These are phyloP conservation scores for Acromyrmex heyeri DNA, from an alignment of 1,140 invertebrate species.

Conservation along the genomic window DNA sequence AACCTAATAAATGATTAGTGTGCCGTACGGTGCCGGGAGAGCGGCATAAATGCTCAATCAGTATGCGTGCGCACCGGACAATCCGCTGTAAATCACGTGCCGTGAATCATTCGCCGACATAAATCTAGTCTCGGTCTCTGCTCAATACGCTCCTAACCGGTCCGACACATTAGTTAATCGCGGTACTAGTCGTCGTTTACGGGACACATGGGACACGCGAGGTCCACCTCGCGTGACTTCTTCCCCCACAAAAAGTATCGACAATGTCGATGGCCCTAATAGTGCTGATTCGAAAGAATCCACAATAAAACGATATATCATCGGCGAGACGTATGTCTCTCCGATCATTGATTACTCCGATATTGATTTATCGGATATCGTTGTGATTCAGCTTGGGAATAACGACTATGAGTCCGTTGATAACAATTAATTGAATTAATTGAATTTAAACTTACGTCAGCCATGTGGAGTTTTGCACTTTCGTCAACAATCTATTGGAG, in stretches of 20 bases:
- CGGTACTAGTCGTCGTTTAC: slow-evolving; percentile 66
- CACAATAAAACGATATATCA: slow-evolving; percentile 66
- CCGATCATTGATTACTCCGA: slow-evolving; percentile 41
- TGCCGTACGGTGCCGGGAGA: slow-evolving; percentile 50
- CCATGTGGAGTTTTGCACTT: too few relatives aligned
- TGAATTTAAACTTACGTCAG: neutral
- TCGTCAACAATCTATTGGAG: too few relatives aligned
- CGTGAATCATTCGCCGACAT: slow-evolving; percentile 79
- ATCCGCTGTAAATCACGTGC: slow-evolving; percentile 80
- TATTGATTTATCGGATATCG: slow-evolving; percentile 57
- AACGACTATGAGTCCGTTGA: slow-evolving; percentile 60
- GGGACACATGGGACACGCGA: slow-evolving; percentile 53
- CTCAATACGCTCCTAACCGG: slow-evolving; percentile 69
- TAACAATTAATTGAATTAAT: slow-evolving; percentile 15
- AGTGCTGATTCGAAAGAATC: slow-evolving; percentile 64
- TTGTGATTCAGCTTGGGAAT: slow-evolving; percentile 20
- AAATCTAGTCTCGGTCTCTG: slow-evolving; percentile 72
- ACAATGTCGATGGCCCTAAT: slow-evolving; percentile 71
- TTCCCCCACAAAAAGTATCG: slow-evolving; percentile 63
- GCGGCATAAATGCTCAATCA: slow-evolving; percentile 79
- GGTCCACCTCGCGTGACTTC: slow-evolving; percentile 11
- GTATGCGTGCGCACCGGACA: slow-evolving; percentile 69
- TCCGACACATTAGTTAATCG: slow-evolving; percentile 72
- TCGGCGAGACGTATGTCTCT: slow-evolving; percentile 17
- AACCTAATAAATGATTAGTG: slow-evolving; percentile 77